Conservation (phyloP, 2,888 invertebrate genomes). For the Athalia cordata region DNA sequence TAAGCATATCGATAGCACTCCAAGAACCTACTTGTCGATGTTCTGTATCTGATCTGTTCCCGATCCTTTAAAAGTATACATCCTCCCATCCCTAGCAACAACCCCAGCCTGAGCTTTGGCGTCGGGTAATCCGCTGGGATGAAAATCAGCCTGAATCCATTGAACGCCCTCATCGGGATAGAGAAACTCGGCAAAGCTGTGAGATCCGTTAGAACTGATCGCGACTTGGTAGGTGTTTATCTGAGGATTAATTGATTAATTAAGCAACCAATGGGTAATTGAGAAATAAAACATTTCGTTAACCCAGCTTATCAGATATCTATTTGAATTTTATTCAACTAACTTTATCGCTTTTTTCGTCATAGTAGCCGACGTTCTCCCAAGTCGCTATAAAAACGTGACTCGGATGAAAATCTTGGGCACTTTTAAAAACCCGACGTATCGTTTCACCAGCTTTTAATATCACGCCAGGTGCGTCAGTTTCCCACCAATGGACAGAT, state of each 20-base stretch:
- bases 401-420: slow-evolving; percentile 83
- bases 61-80: slow-evolving; percentile 87
- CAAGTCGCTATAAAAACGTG: slow-evolving; percentile 93
- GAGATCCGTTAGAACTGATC: slow-evolving; percentile 79
- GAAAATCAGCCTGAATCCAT: slow-evolving; percentile 91
- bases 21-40: slow-evolving; percentile 81
- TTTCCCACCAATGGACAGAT: slow-evolving; percentile 83
- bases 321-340: slow-evolving; percentile 29
- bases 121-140: slow-evolving; percentile 87
- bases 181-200: slow-evolving; percentile 89
- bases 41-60: slow-evolving; percentile 92
- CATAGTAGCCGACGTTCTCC: slow-evolving; percentile 89
- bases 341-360: slow-evolving; percentile 79
- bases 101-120: slow-evolving; percentile 96
- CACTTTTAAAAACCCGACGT: slow-evolving; percentile 83
- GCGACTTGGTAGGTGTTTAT: slow-evolving; percentile 92
- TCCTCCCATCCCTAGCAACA: slow-evolving; percentile 87
- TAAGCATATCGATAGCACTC: background rate
- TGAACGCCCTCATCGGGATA: slow-evolving; percentile 93
- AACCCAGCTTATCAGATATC: background rate
- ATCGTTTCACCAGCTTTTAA: slow-evolving; percentile 83
- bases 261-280: background rate
- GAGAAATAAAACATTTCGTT: background rate
- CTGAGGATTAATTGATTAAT: slow-evolving; percentile 65
- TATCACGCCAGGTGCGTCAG: slow-evolving; percentile 78